Conservation (phyloP, 2,113 vertebrate genomes). For the Micronycteris hirsuta region DNA sequence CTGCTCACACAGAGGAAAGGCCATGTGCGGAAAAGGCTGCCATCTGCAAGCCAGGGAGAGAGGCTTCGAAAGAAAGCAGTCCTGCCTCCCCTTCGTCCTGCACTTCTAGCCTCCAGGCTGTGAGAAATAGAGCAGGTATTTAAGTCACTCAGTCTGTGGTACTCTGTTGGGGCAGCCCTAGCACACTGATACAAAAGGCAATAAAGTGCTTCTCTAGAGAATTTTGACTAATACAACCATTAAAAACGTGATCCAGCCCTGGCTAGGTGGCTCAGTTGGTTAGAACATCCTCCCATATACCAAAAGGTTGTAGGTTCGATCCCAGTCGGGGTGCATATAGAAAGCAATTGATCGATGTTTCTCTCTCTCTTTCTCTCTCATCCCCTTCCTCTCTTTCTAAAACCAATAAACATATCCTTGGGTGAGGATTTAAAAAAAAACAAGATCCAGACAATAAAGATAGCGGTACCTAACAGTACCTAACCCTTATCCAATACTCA, state of each 20-base stretch:
- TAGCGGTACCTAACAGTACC: accelerated
- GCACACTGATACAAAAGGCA: too few species aligned
- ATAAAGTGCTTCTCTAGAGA: background rate
- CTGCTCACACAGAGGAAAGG: background rate
- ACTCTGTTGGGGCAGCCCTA: background rate
- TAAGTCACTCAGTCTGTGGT: background rate
- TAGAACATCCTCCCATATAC: too few species aligned
- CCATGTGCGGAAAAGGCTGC: background rate
- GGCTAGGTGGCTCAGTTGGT: too few species aligned
- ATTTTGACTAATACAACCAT: background rate
- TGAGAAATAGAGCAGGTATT: background rate
- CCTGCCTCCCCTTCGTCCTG: background rate
- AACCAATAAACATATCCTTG: too few species aligned
- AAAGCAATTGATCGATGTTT: too few species aligned
- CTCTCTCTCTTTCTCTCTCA: too few species aligned
- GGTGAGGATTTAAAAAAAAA: too few species aligned
- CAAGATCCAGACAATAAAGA: background rate
- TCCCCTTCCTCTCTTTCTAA: too few species aligned
- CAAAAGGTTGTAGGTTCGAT: too few species aligned
- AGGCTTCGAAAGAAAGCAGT: background rate
- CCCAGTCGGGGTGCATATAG: too few species aligned
- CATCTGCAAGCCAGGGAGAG: too few species aligned
- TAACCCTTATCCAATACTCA: too few species aligned
- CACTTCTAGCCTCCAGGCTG: background rate
- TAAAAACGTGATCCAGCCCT: background rate